Base-by-base conservation (phyloP, 2,888 invertebrate genomes). In the Seira musarum region DNA sequence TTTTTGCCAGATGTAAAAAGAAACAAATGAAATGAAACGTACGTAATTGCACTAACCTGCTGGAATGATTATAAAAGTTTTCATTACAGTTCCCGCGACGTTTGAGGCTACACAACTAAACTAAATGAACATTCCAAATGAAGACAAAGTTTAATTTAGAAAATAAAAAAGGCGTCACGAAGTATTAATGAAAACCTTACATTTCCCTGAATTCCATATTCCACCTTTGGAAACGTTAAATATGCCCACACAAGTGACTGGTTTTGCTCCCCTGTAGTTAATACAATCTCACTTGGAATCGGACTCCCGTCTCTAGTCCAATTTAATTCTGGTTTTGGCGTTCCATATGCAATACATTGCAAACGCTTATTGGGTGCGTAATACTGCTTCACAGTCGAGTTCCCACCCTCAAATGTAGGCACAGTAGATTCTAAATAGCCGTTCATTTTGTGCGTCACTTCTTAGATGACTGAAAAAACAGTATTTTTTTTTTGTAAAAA, bases 271-370 rank as follows among this genome's bases (percentile, higher is more conserved):
- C 81, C 83, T 17, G 79, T 60, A 0, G 65, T 57, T 25, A 77
- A 71, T 65, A 57, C 72, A 22, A 83, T 69, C 53, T 70, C 74
- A 22, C 63, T 46, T 0, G 83, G 83, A 53, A 83, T 15, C 3
- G 83, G 25, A 19, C 68, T 53, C n/a, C 76, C 81, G 69, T 83
- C 76, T 22, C 81, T 65, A 17, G 68, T 65, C 83, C 83, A 83
- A 0, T 30, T 35, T 15, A 83, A n/a, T 17, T 72, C 65, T 10
- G 83, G 83, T 25, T 71, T 71, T 8, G 83, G 83, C n/a, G 75
- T 66, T 8, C 83, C 83, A 68, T 25, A 66, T 13, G 75, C 75
- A 30, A 75, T 19, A 73, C 83, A 83, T 10, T 66, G 53, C n/a
- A 83, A 60, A 15, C 71, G 49, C n/a, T 64, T 73, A 13, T 49